A percentile compares a stretch with the other conserved stretches of the same genome.
Conservation (phyloP, 2,888 invertebrate genomes). For the Lasioglossum zephyrum region DNA sequence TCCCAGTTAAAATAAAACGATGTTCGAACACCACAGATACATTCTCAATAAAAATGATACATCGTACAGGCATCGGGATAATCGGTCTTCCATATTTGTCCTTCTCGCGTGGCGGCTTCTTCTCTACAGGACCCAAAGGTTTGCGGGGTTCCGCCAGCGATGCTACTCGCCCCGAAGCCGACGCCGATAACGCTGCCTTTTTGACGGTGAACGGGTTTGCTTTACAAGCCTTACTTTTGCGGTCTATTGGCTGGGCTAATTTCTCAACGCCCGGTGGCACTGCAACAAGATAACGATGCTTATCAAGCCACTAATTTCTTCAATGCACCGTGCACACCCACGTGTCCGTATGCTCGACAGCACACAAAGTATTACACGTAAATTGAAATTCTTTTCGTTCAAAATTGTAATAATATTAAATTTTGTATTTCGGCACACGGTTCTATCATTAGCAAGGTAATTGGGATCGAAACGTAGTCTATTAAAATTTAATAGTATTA, state of each 20-base stretch:
- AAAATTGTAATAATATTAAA: too few species aligned
- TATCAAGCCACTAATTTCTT: too few species aligned
- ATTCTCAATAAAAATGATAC: neutral
- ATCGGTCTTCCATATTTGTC: conserved; percentile 72
- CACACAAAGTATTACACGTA: neutral
- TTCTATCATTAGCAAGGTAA: too few species aligned
- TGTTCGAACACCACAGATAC: neutral
- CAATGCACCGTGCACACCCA: neutral
- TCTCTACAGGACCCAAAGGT: conserved; percentile 67
- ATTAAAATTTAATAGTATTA: neutral
- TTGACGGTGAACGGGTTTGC: conserved; percentile 67
- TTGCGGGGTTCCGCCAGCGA: conserved; percentile 69
- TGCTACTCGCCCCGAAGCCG: conserved; percentile 53
- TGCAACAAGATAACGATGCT: conserved; percentile 36
- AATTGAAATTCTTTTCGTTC: too few species aligned
- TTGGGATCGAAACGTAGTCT: too few species aligned
- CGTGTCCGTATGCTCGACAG: neutral
- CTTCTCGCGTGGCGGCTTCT: conserved; percentile 68
- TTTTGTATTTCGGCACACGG: too few species aligned
- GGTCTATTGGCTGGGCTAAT: conserved; percentile 60
- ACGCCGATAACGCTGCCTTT: conserved; percentile 67
- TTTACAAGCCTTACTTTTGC: conserved; percentile 27
- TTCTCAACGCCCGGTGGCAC: conserved; percentile 62
- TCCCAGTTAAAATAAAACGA: too few species aligned
- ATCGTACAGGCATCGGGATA: conserved; percentile 69